Conservation (phyloP, 2,113 vertebrate genomes). For the Corythaixoides concolor region DNA sequence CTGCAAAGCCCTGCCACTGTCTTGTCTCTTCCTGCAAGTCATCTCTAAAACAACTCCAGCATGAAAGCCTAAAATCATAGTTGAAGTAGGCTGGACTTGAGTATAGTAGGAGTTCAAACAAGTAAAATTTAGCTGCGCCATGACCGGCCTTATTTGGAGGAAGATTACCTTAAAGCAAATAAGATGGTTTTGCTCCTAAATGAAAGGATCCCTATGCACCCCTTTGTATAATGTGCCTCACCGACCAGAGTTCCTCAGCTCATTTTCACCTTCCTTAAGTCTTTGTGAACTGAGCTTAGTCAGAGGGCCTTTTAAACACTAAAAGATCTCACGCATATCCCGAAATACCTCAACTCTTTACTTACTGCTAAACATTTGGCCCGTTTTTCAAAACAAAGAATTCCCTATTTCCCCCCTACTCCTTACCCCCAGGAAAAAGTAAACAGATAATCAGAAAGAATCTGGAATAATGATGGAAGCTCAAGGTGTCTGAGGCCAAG, state of each 20-base stretch:
- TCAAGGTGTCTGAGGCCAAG: not conserved
- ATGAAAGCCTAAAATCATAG: not conserved
- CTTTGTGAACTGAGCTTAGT: not conserved
- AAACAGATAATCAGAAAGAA: not conserved
- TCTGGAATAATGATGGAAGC: not conserved
- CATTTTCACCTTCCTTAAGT: not conserved
- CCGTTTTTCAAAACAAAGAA: not conserved
- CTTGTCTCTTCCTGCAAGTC: not conserved
- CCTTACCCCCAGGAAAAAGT: accelerated
- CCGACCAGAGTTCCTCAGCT: not conserved
- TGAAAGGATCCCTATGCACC: not conserved
- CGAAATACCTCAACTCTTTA: not conserved
- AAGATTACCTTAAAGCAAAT: not conserved
- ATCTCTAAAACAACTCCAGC: not conserved
- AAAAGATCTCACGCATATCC: not conserved
- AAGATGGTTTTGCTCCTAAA: not conserved
- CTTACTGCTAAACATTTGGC: not conserved
- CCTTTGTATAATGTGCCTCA: not conserved
- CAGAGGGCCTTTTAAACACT: not conserved
- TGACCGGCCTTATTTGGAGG: not conserved
- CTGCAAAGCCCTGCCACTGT: not conserved
- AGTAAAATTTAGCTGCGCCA: not conserved
- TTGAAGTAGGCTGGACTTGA: not conserved
- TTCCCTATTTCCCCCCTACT: accelerated
- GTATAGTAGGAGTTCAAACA: not conserved